These are phyloP conservation scores for Macroteleia sp. DNA, from an alignment of 2,888 invertebrate genomes.

Conservation along the genomic window DNA sequence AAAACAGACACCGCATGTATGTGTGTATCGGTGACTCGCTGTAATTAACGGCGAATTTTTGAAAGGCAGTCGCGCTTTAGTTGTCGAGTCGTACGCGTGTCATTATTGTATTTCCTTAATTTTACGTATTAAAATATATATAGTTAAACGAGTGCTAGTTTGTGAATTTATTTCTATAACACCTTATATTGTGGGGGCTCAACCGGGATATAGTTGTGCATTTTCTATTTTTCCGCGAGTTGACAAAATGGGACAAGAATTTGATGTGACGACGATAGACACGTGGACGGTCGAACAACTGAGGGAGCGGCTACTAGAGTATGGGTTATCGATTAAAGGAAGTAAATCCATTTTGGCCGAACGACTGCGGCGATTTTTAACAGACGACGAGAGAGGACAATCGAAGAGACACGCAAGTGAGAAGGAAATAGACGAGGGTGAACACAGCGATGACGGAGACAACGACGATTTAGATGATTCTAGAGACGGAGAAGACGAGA, in stretches of 20 bases:
- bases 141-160: too few species aligned
- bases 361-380: slow-evolving; percentile 6
- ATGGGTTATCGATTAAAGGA: too few species aligned
- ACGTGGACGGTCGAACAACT: background rate
- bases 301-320: too few species aligned
- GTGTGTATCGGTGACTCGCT: background rate
- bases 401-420: background rate
- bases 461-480: too few species aligned
- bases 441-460: background rate
- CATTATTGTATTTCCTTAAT: background rate
- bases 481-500: too few species aligned
- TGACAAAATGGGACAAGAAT: background rate
- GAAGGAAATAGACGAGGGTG: background rate
- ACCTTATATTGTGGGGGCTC: slow-evolving; percentile 12
- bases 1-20: background rate
- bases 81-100: background rate
- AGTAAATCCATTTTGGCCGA: too few species aligned
- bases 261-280: slow-evolving; percentile 1
- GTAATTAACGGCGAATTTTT: background rate
- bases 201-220: background rate
- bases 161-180: too few species aligned
- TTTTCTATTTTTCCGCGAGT: background rate
- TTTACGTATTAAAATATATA: too few species aligned
- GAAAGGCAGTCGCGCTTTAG: background rate
- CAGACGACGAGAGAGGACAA: slow-evolving; percentile 3